Evolutionary conservation across 2,113 vertebrate genomes (phyloP).

Genomic region (Carassius gibelio): DNA sequence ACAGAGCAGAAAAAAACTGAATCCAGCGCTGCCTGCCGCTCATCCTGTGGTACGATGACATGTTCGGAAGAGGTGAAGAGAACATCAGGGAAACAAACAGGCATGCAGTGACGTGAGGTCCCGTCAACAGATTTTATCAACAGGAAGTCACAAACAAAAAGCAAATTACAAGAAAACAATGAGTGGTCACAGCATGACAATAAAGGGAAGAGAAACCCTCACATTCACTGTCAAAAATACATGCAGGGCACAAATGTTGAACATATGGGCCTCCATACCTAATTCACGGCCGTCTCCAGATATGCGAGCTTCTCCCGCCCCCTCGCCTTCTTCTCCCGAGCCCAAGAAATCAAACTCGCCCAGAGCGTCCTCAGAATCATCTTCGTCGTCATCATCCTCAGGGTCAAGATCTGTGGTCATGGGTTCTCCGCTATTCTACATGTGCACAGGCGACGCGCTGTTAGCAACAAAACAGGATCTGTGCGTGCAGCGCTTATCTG

Average conservation of each 20-base stretch:
- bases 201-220: constrained; percentile 28
- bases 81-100: constrained; percentile 13
- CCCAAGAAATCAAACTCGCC: constrained; percentile 89
- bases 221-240: constrained; percentile 50
- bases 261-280: constrained; percentile 69
- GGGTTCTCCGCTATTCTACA: constrained; percentile 67
- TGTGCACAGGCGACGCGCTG: not conserved
- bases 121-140: constrained; percentile 12
- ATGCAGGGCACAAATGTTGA: not conserved
- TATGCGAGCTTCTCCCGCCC: constrained; percentile 80
- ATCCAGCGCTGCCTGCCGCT: not conserved
- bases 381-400: constrained; percentile 87
- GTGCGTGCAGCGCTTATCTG: not conserved
- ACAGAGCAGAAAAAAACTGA: not conserved
- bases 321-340: constrained; percentile 87
- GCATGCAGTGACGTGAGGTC: not conserved
- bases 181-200: constrained; percentile 17
- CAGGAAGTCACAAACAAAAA: constrained; percentile 33
- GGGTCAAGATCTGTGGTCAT: constrained; percentile 83
- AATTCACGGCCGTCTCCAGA: constrained; percentile 82
- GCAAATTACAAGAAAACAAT: constrained; percentile 23
- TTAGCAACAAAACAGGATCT: constrained; percentile 12
- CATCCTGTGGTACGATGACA: not conserved
- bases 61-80: not conserved
- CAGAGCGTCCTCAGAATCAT: constrained; percentile 89